phyloP scores from a whole-genome alignment of 2,797 vertebrate species.

The Fringilla coelebs region DNA sequence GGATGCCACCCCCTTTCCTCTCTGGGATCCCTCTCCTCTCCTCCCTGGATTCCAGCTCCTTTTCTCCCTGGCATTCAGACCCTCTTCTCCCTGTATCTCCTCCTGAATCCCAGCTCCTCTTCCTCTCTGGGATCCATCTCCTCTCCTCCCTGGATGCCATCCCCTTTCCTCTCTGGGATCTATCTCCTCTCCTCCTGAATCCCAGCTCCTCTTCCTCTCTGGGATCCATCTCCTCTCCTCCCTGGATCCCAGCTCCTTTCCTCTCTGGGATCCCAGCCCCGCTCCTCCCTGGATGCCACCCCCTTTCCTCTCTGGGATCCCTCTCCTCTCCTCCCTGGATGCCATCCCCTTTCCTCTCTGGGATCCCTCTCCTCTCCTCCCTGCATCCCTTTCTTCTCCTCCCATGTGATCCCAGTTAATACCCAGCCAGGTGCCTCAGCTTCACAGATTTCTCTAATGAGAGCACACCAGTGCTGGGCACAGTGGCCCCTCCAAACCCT shows the following conservation, averaged over 20 bases:
- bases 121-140: neutral
- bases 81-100: neutral
- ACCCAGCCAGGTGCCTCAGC: neutral
- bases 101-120: neutral
- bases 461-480: neutral
- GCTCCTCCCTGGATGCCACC: neutral
- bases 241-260: neutral
- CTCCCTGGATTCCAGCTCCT: too few relatives aligned
- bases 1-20: neutral
- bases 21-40: too few relatives aligned
- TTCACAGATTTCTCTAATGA: neutral
- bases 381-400: too few relatives aligned
- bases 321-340: neutral
- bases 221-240: neutral
- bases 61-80: neutral
- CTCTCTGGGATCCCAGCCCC: too few relatives aligned
- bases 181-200: neutral
- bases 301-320: neutral
- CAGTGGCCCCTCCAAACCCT: neutral
- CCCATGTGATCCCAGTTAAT: neutral
- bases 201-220: too few relatives aligned
- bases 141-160: neutral
- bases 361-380: neutral
- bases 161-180: too few relatives aligned
- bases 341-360: neutral